A percentile compares a stretch with the other conserved stretches of the same genome.
phyloP scores from a whole-genome alignment of 2,797 vertebrate genomes.

The Pseudomugil tenellus region DNA sequence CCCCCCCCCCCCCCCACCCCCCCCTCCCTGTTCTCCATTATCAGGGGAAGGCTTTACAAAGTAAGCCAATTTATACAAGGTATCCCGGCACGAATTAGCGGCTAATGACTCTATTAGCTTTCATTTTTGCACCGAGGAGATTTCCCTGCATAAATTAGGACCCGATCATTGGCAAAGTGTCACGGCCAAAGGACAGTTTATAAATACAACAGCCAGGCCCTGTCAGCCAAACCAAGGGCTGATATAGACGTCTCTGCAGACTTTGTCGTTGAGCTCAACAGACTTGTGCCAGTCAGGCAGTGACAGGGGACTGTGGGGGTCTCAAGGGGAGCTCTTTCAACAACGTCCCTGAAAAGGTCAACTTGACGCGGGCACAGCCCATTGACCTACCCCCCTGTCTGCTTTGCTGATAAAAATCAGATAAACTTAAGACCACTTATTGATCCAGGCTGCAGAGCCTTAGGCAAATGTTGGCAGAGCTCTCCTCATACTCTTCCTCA shows the following conservation, averaged over 20 bases:
- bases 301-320: constrained; percentile 92
- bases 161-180: constrained; percentile 99
- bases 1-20: too few relatives aligned
- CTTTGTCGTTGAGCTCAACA: constrained; percentile 99
- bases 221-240: constrained; percentile 93
- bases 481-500: constrained; percentile 83
- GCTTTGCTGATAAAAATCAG: constrained; percentile 99
- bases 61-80: constrained; percentile 98
- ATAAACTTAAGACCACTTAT: constrained; percentile 99
- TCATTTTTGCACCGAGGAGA: constrained; percentile 99
- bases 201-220: constrained; percentile 99
- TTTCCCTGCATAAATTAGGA: constrained; percentile 99
- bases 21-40: too few relatives aligned
- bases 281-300: constrained; percentile 98
- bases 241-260: constrained; percentile 99
- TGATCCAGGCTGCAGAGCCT: constrained; percentile 88
- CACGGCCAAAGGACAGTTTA: constrained; percentile 99
- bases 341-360: constrained; percentile 99
- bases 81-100: constrained; percentile 97
- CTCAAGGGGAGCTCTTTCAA: constrained; percentile 88
- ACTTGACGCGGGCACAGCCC: constrained; percentile 98
- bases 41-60: constrained; percentile 96
- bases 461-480: constrained; percentile 97
- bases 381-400: constrained; percentile 98
- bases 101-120: constrained; percentile 99